Evolutionary conservation across 2,113 vertebrate genomes (phyloP), one percentile per base, ranked within the genome.

Genomic region (Cochlearius cochlearius): DNA sequence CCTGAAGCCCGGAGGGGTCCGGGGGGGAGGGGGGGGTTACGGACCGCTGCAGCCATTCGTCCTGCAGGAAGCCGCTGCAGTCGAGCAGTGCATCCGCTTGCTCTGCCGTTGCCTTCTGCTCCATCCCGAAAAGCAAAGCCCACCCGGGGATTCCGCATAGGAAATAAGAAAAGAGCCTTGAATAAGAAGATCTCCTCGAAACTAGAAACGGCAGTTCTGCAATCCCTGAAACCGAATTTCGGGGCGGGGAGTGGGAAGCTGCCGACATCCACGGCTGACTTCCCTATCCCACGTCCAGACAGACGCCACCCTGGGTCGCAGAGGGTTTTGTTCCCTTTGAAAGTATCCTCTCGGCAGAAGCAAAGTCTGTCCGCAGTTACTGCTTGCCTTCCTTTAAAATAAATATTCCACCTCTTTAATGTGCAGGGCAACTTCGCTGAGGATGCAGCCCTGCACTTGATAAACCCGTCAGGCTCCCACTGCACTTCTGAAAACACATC

Each of bases 1-100:
- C 55, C 19, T 59, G 63, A 79, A 60, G 38, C 7, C 38, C 36
- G 20, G 73, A 53, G 80, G 52, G 82, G 36, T 30, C 36, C 29
- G 53, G 50, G 49, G 11, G 63, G 49, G 60, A 64, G 53, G 32
- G 12, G 41, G 41, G 41, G 39, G 5, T 13, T 3, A 15, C 4
- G 75, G 88, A 84, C 49, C 29, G 9, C 75, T 75, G 94, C 90
- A 76, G 94, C 77, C 80, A 30, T 71, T 67, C 36, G 59, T 76
- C 83, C 86, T 94, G 95, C 95, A 79, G 87, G 86, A 86, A 82
- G 89, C 84, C 84, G 47, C 94, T 95, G 94, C 95, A 92, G 86
- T 82, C 49, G 36, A 92, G 80, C 60, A 34, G 77, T 12, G 56
- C 60, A 32, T 59, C 26, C 16, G 1, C 50, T 86, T 52, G 73